These are phyloP conservation scores for Platycercus adscitus DNA, from an alignment of 2,113 vertebrate species.

Conservation along the genomic window DNA sequence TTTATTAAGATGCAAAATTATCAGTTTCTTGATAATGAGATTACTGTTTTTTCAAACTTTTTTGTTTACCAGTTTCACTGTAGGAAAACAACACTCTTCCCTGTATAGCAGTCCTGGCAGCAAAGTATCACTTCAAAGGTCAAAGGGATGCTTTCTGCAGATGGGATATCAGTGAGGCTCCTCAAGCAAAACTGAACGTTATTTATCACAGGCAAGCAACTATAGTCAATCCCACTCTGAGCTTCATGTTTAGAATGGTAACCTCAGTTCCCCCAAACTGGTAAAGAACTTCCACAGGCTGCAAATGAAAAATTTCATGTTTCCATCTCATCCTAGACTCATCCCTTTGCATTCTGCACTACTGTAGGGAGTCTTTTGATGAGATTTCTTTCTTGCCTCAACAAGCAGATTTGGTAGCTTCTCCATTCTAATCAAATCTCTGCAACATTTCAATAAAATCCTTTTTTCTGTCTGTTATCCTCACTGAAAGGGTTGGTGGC, in stretches of 20 bases:
- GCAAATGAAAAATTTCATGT: neutral
- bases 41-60: neutral
- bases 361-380: neutral
- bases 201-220: neutral
- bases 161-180: neutral
- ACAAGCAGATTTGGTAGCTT: neutral
- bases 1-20: neutral
- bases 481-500: neutral
- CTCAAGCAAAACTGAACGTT: neutral
- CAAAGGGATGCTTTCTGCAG: neutral
- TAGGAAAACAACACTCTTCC: neutral
- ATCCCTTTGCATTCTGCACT: neutral
- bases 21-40: neutral
- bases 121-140: neutral
- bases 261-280: neutral
- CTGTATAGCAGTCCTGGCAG: rapidly evolving
- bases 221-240: neutral
- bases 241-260: neutral
- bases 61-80: neutral
- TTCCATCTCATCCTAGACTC: neutral
- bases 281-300: neutral
- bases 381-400: neutral
- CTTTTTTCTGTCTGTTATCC: neutral
- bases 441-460: neutral
- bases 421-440: neutral